These are phyloP conservation scores for Ceratitis capitata DNA, from an alignment of 1,140 invertebrate species.

Conservation along the genomic window DNA sequence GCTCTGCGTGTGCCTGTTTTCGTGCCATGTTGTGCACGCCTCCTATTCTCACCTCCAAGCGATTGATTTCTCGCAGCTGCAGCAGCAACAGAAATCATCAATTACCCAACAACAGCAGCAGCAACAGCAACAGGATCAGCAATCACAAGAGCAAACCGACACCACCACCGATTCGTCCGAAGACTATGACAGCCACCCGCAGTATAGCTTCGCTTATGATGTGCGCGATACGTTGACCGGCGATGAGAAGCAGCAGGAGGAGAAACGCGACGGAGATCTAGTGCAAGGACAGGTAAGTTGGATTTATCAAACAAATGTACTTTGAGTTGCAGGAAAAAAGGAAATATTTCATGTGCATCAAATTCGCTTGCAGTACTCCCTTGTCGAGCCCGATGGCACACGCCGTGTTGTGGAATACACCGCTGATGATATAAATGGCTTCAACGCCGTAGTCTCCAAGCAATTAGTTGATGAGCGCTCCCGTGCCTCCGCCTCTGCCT, in stretches of 20 bases:
- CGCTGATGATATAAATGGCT: constrained; percentile 68
- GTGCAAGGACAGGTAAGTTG: constrained; percentile 65
- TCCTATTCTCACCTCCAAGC: constrained; percentile 52
- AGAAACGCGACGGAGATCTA: constrained; percentile 68
- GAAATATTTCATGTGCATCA: not conserved
- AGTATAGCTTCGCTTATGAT: constrained; percentile 67
- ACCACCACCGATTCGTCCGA: constrained; percentile 50
- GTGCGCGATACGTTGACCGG: constrained; percentile 68
- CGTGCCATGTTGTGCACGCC: constrained; percentile 55
- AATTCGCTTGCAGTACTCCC: constrained; percentile 64
- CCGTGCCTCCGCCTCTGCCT: constrained; percentile 42
- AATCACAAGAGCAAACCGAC: constrained; percentile 46
- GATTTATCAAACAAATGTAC: not conserved
- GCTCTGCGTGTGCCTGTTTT: constrained; percentile 53
- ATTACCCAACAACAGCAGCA: constrained; percentile 35
- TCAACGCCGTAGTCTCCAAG: constrained; percentile 70
- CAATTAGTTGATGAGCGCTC: constrained; percentile 62
- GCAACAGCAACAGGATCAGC: constrained; percentile 49
- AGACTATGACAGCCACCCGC: constrained; percentile 69
- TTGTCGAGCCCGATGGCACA: constrained; percentile 71
- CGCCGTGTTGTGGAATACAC: constrained; percentile 69
- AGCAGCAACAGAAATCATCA: constrained; percentile 39
- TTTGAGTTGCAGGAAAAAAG: not conserved
- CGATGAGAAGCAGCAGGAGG: constrained; percentile 68
- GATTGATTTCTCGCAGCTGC: constrained; percentile 53